Percentiles rank a stretch among this genome's conserved stretches.
phyloP scores from a whole-genome alignment of 2,888 invertebrate species.

The Oligia strigilis region DNA sequence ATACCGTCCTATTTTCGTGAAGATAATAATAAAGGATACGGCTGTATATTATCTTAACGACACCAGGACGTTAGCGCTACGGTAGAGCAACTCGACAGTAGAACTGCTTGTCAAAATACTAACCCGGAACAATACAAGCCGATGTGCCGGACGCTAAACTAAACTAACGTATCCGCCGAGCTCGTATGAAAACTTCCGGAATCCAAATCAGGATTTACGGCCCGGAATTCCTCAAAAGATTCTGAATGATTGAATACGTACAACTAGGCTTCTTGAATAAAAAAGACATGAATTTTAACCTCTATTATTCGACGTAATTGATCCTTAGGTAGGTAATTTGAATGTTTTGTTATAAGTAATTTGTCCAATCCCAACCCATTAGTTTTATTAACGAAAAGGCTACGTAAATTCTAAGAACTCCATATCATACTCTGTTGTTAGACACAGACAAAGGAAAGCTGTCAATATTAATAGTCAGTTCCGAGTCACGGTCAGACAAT shows the following conservation, averaged over 20 bases:
- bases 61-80: background rate
- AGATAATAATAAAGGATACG: background rate
- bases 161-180: slow-evolving; percentile 1
- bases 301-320: background rate
- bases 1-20: background rate
- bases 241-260: background rate
- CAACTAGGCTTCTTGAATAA: background rate
- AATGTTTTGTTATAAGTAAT: slow-evolving; percentile 1
- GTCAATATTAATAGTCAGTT: slow-evolving; percentile 72
- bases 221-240: slow-evolving; percentile 15
- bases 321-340: background rate
- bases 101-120: slow-evolving; percentile 9
- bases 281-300: background rate
- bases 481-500: slow-evolving; percentile 72
- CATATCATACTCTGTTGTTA: slow-evolving; percentile 35
- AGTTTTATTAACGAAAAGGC: background rate
- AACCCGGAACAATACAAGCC: slow-evolving; percentile 25
- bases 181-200: slow-evolving; percentile 27
- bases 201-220: slow-evolving; percentile 14
- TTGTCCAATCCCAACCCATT: background rate
- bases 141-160: slow-evolving; percentile 11
- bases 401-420: slow-evolving; percentile 13
- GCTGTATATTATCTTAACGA: background rate
- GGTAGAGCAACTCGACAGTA: background rate
- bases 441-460: slow-evolving; percentile 61